These are phyloP conservation scores for Drosophila longiperda DNA, from an alignment of 2,888 invertebrate genomes.

Conservation along the genomic window DNA sequence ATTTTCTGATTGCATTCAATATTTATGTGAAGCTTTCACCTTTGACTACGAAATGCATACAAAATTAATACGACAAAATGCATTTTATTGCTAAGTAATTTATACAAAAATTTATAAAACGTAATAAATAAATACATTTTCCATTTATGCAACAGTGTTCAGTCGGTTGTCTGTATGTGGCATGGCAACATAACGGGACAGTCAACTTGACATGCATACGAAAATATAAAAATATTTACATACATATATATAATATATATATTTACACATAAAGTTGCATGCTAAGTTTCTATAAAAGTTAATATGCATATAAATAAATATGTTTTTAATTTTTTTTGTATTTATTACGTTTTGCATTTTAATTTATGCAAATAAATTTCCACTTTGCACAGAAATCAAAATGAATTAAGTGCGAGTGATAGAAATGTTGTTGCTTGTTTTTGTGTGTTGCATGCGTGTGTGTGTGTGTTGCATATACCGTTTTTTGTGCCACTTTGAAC, in stretches of 20 bases:
- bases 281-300: slow-evolving; percentile 31
- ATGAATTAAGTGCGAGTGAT: slow-evolving; percentile 80
- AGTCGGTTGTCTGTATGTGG: slow-evolving; percentile 32
- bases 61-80: slow-evolving; percentile 10
- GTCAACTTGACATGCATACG: slow-evolving; percentile 72
- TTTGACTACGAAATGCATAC: slow-evolving; percentile 5
- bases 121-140: slow-evolving; percentile 76
- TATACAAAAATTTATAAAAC: slow-evolving; percentile 63
- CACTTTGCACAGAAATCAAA: slow-evolving; percentile 81
- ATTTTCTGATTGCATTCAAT: background rate
- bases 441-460: slow-evolving; percentile 22
- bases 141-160: slow-evolving; percentile 73
- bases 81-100: slow-evolving; percentile 56
- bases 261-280: slow-evolving; percentile 35
- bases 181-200: slow-evolving; percentile 71
- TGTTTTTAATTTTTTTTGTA: slow-evolving; percentile 26
- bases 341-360: slow-evolving; percentile 53
- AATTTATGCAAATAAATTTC: slow-evolving; percentile 83
- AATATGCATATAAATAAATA: slow-evolving; percentile 7
- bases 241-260: slow-evolving; percentile 10
- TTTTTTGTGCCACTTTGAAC: slow-evolving; percentile 74
- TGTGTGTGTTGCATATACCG: slow-evolving; percentile 52
- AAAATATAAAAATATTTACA: slow-evolving; percentile 34
- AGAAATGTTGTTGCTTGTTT: slow-evolving; percentile 67
- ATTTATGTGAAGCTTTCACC: slow-evolving; percentile 3